Conservation (phyloP, 35 echinoderm and acorn worm genomes). For the Apostichopus japonicus region DNA sequence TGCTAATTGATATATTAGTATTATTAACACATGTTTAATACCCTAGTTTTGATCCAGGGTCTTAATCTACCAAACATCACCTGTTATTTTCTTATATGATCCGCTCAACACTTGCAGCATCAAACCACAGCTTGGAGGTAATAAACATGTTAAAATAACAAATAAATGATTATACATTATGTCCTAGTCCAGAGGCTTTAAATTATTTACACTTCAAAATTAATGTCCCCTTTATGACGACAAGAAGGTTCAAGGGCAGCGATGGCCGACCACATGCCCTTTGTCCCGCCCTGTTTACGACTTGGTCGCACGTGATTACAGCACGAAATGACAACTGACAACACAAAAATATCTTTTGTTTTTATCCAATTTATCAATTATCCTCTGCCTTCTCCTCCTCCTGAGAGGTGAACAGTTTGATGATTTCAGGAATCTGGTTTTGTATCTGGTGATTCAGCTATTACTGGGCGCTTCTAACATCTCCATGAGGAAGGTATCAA, state of each 20-base stretch:
- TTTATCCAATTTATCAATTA: conserved; percentile 10
- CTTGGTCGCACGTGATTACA: conserved; percentile 28
- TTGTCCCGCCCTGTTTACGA: not conserved
- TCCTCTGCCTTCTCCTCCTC: not conserved
- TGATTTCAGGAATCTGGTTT: conserved; percentile 10
- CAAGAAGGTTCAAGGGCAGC: not conserved
- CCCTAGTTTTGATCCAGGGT: no score
- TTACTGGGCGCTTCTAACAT: conserved; percentile 99
- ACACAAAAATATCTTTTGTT: conserved; percentile 29
- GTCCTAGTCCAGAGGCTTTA: conserved; percentile 21
- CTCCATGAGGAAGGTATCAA: conserved; percentile 99
- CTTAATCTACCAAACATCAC: no score
- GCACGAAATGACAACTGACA: conserved; percentile 35
- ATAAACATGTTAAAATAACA: conserved; percentile 4
- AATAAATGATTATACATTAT: conserved; percentile 16
- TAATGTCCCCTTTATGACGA: conserved; percentile 21
- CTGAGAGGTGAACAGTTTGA: not conserved
- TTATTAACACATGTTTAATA: no score
- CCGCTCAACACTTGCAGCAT: no score
- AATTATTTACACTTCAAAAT: conserved; percentile 51
- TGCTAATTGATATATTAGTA: no score
- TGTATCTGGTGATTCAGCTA: conserved; percentile 68
- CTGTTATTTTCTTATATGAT: no score
- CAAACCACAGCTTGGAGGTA: no score
- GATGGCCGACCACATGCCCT: not conserved